Evolutionary conservation across 2,797 vertebrate genomes (phyloP).

Genomic region (Chaenodraco wilsoni): DNA sequence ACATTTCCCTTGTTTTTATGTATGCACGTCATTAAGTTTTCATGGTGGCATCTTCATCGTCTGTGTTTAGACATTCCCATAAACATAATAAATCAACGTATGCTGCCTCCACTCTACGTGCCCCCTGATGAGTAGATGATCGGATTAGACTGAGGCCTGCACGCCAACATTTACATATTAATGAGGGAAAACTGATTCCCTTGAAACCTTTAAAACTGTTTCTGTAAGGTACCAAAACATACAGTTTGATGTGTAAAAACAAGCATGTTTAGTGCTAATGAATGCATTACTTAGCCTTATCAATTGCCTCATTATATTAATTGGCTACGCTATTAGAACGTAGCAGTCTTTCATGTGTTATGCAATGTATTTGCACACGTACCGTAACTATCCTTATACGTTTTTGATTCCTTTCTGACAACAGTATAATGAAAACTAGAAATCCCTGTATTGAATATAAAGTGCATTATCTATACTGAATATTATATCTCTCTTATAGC

Average conservation of each 20-base stretch:
- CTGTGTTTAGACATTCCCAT: conserved; percentile 28
- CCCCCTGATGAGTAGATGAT: conserved; percentile 53
- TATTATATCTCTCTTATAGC: not conserved
- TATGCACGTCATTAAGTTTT: conserved; percentile 25
- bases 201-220: conserved; percentile 42
- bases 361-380: conserved; percentile 11
- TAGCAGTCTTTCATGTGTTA: conserved; percentile 11
- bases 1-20: conserved; percentile 16
- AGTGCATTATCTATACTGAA: too few relatives aligned
- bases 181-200: conserved; percentile 55
- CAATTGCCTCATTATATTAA: conserved; percentile 52
- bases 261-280: conserved; percentile 52
- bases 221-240: conserved; percentile 41
- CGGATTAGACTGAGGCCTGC: conserved; percentile 64
- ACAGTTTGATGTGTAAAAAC: conserved; percentile 38
- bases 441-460: not conserved
- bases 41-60: conserved; percentile 9
- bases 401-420: not conserved
- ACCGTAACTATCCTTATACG: not conserved
- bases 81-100: conserved; percentile 58
- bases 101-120: conserved; percentile 36
- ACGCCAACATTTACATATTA: conserved; percentile 62
- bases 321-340: conserved; percentile 20
- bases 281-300: conserved; percentile 53
- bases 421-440: not conserved